Evolutionary conservation across 2,888 invertebrate species (phyloP), one percentile per base, ranked within the genome.

Genomic region (Agonopterix alstromeriana): DNA sequence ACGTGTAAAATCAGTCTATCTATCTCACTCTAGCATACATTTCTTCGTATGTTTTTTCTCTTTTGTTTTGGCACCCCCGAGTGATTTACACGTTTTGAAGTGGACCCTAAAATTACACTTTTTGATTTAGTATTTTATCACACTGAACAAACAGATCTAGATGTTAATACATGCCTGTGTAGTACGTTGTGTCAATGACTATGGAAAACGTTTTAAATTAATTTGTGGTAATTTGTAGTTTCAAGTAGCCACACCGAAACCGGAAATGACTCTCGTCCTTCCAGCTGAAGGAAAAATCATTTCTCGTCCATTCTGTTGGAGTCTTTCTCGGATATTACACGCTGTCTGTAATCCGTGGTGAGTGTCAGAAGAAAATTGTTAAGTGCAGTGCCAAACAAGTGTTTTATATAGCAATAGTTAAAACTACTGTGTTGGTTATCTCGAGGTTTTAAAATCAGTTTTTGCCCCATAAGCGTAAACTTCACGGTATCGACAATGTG

Each of bases 231-330:
- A 35, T 10, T 11, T 35, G 2, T 10, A n/a, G 12, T 35, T n/a
- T 36, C 9, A 27, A 27, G 10, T 36, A 54, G 70, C 71, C 63
- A 81, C 78, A 75, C 73, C 58, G 12, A 48, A 12, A 61, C 73
- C 85, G 87, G 87, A 88, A 81, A 74, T 83, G 77, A 78, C 72
- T 73, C 70, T 68, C 63, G 70, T 67, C 65, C 72, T 73, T 78
- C 73, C 72, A 83, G 77, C 72, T 74, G 75, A 76, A 82, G 71
- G 75, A 82, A 82, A 82, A 80, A 76, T 75, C 70, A 79, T 84
- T 84, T 78, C 91, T 92, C 92, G 90, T 89, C 86, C 92, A 92
- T 92, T 92, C 92, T 91, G 90, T 91, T 91, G 90, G 90, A 90
- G 91, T 90, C 91, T 90, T 87, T 91, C 87, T 91, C 90, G 91